Conservation (phyloP, 1,140 invertebrate genomes). For the Probaryconus sp. region DNA sequence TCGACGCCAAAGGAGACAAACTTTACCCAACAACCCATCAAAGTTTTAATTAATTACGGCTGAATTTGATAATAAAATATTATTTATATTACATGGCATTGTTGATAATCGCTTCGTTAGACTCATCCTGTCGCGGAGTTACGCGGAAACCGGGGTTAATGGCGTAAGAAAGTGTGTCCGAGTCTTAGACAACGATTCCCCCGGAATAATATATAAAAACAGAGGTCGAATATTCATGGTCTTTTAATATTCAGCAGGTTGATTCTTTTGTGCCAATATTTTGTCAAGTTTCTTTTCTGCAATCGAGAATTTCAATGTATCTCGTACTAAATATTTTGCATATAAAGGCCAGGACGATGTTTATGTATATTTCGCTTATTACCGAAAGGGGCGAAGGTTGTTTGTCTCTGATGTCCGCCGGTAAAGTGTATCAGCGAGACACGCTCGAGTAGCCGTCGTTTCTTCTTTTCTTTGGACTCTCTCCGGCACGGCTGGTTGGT, state of each 20-base stretch:
- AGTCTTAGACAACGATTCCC: no score
- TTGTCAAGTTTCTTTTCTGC: neutral
- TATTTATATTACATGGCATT: constrained; percentile 30
- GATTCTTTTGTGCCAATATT: constrained; percentile 1
- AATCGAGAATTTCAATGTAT: constrained; percentile 36
- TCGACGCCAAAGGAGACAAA: constrained; percentile 63
- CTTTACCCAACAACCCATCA: constrained; percentile 60
- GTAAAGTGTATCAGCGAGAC: constrained; percentile 62
- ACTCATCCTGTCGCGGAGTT: no score
- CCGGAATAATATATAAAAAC: no score
- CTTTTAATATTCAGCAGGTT: neutral
- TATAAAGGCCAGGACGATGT: constrained; percentile 12
- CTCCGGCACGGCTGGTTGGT: constrained; percentile 50
- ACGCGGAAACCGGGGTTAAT: no score
- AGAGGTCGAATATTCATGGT: no score
- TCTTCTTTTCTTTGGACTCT: constrained; percentile 49
- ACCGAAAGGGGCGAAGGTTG: constrained; percentile 54
- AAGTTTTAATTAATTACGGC: constrained; percentile 64
- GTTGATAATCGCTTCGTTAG: constrained; percentile 9
- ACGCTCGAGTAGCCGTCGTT: constrained; percentile 60
- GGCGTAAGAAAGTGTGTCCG: no score
- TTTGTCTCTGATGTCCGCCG: constrained; percentile 53
- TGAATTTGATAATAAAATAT: constrained; percentile 53
- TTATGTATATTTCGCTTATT: constrained; percentile 62
- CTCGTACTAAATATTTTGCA: neutral